A percentile compares a stretch with the other conserved stretches of the same genome.
Evolutionary conservation across 2,113 vertebrate genomes (phyloP).

Genomic region (Zapornia atra): DNA sequence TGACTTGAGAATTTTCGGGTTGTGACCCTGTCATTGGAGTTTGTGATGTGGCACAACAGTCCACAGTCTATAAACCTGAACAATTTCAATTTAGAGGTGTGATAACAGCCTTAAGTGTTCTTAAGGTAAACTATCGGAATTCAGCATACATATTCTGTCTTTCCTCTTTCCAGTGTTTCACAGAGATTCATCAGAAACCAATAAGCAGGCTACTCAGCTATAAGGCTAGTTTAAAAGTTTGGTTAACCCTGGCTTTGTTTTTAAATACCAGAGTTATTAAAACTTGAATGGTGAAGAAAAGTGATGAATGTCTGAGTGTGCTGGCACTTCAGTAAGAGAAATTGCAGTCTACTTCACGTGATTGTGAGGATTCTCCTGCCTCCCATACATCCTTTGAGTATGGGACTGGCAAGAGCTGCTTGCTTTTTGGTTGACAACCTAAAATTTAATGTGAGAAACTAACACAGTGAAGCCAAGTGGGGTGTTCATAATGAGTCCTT

Average conservation of each 20-base stretch:
- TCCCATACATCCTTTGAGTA: background rate
- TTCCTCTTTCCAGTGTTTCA: background rate
- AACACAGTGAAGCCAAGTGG: background rate
- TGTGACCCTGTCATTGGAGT: background rate
- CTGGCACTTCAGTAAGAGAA: background rate
- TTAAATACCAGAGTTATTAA: background rate
- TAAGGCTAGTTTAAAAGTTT: background rate
- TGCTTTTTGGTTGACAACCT: background rate
- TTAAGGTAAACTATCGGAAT: background rate
- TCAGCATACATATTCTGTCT: background rate
- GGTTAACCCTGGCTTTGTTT: background rate
- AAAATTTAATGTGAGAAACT: background rate
- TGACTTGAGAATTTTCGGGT: background rate
- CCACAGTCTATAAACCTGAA: background rate
- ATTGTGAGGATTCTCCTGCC: background rate
- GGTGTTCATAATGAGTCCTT: background rate
- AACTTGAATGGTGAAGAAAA: background rate
- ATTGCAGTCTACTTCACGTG: background rate
- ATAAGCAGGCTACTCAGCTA: background rate
- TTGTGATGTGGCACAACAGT: background rate
- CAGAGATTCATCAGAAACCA: background rate
- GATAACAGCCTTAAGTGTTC: background rate
- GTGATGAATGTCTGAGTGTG: background rate
- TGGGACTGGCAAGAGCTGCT: background rate
- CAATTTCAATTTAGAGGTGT: background rate